These are phyloP conservation scores for Trichoplusia ni DNA, from an alignment of 1,140 invertebrate genomes.

Conservation along the genomic window DNA sequence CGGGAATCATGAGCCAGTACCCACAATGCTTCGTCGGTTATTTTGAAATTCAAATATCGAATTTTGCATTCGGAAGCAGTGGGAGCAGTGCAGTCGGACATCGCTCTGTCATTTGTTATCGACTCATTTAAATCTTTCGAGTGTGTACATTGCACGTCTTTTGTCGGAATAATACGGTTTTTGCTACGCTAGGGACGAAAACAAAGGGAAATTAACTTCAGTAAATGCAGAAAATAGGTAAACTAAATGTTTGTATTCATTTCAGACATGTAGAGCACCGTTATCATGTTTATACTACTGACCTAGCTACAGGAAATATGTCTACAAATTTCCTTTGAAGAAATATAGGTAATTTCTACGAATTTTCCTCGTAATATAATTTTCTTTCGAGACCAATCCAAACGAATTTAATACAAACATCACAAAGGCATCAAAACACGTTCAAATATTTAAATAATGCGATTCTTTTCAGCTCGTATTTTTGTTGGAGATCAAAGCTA, in stretches of 20 bases:
- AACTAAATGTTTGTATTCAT: too few relatives aligned
- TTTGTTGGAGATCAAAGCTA: slow-evolving; percentile 28
- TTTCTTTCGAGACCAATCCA: background rate
- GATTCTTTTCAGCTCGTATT: slow-evolving; percentile 9
- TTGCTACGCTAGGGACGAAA: background rate
- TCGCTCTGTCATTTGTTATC: slow-evolving; percentile 30
- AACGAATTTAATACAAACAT: background rate
- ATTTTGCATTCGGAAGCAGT: slow-evolving; percentile 72
- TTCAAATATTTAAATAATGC: background rate
- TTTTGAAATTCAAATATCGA: slow-evolving; percentile 78
- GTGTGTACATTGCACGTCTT: slow-evolving; percentile 28
- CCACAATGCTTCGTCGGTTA: slow-evolving; percentile 47
- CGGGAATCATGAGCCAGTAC: slow-evolving; percentile 56
- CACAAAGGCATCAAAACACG: background rate
- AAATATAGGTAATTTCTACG: too few relatives aligned
- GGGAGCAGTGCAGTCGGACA: slow-evolving; percentile 37
- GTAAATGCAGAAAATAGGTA: too few relatives aligned
- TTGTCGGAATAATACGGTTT: slow-evolving; percentile 28
- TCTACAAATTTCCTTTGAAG: too few relatives aligned
- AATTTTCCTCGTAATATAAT: too few relatives aligned
- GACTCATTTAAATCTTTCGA: slow-evolving; percentile 42
- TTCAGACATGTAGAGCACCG: too few relatives aligned
- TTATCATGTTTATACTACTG: too few relatives aligned
- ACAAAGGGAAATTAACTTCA: background rate
- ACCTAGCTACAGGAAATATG: too few relatives aligned